Evolutionary conservation across 2,797 vertebrate species (phyloP).

Genomic region (Pipistrellus pygmaeus): DNA sequence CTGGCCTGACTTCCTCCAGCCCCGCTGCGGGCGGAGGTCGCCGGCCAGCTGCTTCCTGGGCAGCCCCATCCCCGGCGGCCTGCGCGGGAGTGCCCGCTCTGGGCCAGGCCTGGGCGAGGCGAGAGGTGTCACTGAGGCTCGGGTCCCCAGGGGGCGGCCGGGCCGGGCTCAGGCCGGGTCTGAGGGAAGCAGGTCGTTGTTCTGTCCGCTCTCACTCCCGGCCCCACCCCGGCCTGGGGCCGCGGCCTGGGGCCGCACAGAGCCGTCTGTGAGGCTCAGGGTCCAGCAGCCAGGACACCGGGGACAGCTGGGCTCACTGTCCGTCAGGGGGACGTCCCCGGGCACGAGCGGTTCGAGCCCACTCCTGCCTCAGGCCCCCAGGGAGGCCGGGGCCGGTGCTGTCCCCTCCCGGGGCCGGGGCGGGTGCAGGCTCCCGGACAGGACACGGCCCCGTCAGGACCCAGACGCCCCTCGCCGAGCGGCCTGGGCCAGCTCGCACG

Average conservation of each 20-base stretch:
- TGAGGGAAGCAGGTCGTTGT: rapidly evolving
- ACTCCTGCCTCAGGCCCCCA: rapidly evolving
- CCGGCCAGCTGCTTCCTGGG: not conserved
- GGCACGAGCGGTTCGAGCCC: rapidly evolving
- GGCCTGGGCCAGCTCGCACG: not conserved
- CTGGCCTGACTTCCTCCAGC: not conserved
- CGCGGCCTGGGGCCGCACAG: not conserved
- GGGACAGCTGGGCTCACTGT: not conserved
- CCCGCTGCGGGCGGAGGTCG: rapidly evolving
- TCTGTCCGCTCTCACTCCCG: not conserved
- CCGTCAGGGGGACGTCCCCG: not conserved
- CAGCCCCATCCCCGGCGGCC: not conserved
- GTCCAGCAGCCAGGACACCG: not conserved
- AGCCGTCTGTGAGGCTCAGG: not conserved
- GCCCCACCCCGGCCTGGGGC: not conserved
- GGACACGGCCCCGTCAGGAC: too few species aligned
- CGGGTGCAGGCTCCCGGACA: too few species aligned
- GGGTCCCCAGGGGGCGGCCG: rapidly evolving
- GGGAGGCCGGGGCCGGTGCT: not conserved
- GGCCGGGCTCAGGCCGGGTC: not conserved
- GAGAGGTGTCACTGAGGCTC: not conserved
- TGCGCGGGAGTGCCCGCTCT: not conserved
- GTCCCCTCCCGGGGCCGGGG: not conserved
- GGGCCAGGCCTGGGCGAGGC: not conserved
- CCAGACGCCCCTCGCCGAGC: too few species aligned